Evolutionary conservation across 2,113 vertebrate species (phyloP).

Genomic region (Pygoscelis antarcticus): DNA sequence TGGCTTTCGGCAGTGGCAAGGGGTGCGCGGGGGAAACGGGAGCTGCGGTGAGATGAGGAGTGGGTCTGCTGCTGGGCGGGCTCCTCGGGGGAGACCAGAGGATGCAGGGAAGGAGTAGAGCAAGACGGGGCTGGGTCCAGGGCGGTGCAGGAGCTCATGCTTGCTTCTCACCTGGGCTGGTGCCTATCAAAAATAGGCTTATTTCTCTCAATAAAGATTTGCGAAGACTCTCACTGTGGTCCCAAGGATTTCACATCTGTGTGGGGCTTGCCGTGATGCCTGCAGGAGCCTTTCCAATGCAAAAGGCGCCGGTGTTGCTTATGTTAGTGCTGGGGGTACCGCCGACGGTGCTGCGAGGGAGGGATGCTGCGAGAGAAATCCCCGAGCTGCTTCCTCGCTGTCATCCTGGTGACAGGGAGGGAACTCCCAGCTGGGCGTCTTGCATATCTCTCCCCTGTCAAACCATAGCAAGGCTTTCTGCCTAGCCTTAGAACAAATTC

Average conservation of each 20-base stretch:
- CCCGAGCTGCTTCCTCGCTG: neutral
- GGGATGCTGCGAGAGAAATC: neutral
- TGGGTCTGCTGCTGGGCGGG: neutral
- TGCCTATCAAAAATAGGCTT: fast-evolving
- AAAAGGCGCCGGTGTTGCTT: fast-evolving
- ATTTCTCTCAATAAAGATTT: neutral
- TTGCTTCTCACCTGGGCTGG: neutral
- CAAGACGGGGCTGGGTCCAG: neutral
- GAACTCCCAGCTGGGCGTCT: conserved; percentile 19
- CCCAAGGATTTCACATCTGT: neutral
- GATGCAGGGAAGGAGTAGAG: fast-evolving
- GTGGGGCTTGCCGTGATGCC: neutral
- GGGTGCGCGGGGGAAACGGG: neutral
- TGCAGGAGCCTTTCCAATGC: neutral
- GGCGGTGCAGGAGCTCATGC: fast-evolving
- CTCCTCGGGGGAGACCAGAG: fast-evolving
- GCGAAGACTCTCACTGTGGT: fast-evolving
- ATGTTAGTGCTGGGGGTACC: neutral
- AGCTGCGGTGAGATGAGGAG: fast-evolving
- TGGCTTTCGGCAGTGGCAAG: neutral
- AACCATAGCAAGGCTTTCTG: neutral
- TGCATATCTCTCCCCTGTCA: neutral
- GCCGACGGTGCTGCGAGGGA: neutral
- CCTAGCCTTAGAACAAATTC: neutral
- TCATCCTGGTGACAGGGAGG: neutral